Evolutionary conservation across 2,797 vertebrate genomes (phyloP), one percentile per base, ranked within the genome.

Genomic region (Spinus pinus): DNA sequence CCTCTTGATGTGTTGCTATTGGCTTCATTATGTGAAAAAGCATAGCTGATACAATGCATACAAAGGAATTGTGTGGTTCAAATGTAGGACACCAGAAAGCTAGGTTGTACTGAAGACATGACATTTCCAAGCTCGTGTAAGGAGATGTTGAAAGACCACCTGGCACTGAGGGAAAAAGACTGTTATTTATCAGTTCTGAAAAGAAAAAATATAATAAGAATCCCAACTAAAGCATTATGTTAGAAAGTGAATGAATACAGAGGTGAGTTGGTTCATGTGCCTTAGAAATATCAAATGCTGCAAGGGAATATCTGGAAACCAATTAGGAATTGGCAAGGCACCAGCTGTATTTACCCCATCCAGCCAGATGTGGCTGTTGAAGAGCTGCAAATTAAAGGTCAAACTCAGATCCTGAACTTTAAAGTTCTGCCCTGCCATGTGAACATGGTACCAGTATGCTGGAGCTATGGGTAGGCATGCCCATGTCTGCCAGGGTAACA

Each of bases 331-430:
- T 93, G 65, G 54, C 46, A 69, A 73, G 46, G 30, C 39, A 81
- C 33, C 56, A 65, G 37, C 42, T 1, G 0, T 54, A 33, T 93
- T 95, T 61, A 53, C 25, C 57, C 44, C 24, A 35, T 81, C 47
- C 25, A 79, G 65, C 30, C 60, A 89, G 72, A 69, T 8, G 17
- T 84, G 58, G 42, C 39, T 93, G 17, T 58, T 75, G 91, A 81
- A 87, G 88, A 92, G 16, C 33, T 80, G 71, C 60, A 80, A 47
- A 28, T 79, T 88, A 24, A 75, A 83, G 73, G 42, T 93, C 28
- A 65, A n/a, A 49, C 28, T 86, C 33, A 27, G 42, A 57, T 64
- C 35, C 81, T 91, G 69, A 79, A 37, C 50, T 78, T 92, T 14
- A 15, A 53, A 37, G 49, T 93, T 93, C 47, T 93, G 58, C 21